Evolutionary conservation across 2,797 vertebrate species (phyloP), one percentile per base, ranked within the genome.

Genomic region (Manis crassicaudata): DNA sequence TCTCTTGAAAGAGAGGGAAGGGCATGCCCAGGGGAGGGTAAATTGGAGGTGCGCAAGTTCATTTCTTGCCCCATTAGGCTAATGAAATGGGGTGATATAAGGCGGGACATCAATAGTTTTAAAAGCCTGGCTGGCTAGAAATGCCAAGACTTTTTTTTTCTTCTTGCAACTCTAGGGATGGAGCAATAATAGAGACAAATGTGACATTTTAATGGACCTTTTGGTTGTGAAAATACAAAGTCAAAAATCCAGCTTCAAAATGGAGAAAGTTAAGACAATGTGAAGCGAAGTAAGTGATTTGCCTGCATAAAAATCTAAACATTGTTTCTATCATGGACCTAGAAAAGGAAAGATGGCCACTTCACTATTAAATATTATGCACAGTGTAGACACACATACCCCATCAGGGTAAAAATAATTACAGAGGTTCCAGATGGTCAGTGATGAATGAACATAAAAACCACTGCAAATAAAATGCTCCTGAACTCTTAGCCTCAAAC

Each of bases 81-180:
- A 96, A 96, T 81, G 68, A 92, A 95, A 23, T 63, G 29, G 52
- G 35, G 52, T n/a, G 75, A 90, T 68, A 21, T 25, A 46, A 91
- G 50, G 62, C 46, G 89, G 46, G 56, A 68, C 43, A 94, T 87
- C 63, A 88, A 89, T 96, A 94, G 93, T 95, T 96, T 94, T 83
- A 92, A 96, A 96, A 96, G 88, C 43, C 83, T 92, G 95, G 10
- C 50, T 93, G 96, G 90, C 83, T 92, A 63, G 80, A 93, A 92
- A 80, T 88, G 32, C 35, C 68, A 86, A 70, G 11, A 58, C 80
- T 37, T 68, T 67, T 18, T 3, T 11, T 14, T 58, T 20, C 9
- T 79, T 50, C 3, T 94, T 84, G 8, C 88, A 86, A n/a, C 25
- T 90, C 10, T 79, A 81, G 40, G n/a, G 40, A 92, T 80, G 10